These are phyloP conservation scores for Drosophila eugracilis DNA, from an alignment of 1,140 invertebrate genomes.

Conservation along the genomic window DNA sequence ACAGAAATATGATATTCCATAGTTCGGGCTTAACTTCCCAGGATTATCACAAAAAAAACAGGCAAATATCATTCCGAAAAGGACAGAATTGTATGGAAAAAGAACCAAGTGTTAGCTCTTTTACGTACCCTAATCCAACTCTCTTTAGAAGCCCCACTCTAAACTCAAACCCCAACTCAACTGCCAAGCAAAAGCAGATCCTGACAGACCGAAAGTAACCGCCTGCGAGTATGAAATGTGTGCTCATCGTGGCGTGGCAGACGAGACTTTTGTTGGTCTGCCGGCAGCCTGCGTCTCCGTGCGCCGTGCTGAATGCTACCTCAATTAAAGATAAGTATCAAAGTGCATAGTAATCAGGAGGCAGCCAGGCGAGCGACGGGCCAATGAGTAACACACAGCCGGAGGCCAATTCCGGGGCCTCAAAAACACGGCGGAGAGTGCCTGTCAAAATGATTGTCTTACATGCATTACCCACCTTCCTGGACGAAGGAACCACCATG, in stretches of 20 bases:
- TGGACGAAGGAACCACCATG: conserved; percentile 4
- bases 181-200: conserved; percentile 9
- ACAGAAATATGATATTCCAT: neutral
- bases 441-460: conserved; percentile 81
- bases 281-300: conserved; percentile 14
- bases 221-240: conserved; percentile 26
- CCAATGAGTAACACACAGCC: conserved; percentile 56
- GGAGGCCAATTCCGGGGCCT: conserved; percentile 11
- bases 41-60: neutral
- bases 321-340: conserved; percentile 83
- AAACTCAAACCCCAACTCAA: neutral
- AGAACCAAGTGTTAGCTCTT: neutral
- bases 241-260: conserved; percentile 39
- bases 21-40: neutral
- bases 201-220: conserved; percentile 23
- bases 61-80: neutral
- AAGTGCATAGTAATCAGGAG: conserved; percentile 82
- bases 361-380: conserved; percentile 70
- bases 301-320: conserved; percentile 63
- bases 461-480: conserved; percentile 72
- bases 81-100: neutral
- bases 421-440: conserved; percentile 30
- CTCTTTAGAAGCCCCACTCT: neutral
- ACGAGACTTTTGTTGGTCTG: conserved; percentile 41
- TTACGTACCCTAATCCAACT: conserved; percentile 8